Conservation (phyloP, 2,888 invertebrate species). For the Nemapogon koenigi region DNA sequence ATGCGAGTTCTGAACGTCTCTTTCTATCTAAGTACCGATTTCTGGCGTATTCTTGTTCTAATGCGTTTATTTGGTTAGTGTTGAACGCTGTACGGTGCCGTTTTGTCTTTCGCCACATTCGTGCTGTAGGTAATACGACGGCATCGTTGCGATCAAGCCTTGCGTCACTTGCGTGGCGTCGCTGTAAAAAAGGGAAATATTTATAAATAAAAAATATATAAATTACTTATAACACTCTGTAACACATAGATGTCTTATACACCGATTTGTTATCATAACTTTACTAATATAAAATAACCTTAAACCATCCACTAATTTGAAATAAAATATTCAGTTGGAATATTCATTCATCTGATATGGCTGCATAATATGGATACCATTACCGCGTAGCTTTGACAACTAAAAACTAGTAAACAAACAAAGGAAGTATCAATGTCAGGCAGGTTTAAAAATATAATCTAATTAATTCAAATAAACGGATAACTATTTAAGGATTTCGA, state of each 20-base stretch:
- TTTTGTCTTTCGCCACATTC: conserved; percentile 35
- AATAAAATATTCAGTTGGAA: too few relatives aligned
- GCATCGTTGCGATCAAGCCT: neutral
- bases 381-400: too few relatives aligned
- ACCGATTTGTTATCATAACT: neutral
- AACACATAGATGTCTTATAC: neutral
- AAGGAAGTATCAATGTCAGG: too few relatives aligned
- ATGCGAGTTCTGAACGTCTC: conserved; percentile 73
- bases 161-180: neutral
- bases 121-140: conserved; percentile 7
- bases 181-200: neutral
- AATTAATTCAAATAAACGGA: too few relatives aligned
- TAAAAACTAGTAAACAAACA: too few relatives aligned
- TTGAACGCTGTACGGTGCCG: conserved; percentile 81
- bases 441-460: too few relatives aligned
- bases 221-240: neutral
- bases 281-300: too few relatives aligned
- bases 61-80: conserved; percentile 73
- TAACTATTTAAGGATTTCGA: too few relatives aligned
- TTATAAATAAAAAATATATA: too few relatives aligned
- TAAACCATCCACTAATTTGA: too few relatives aligned
- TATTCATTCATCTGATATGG: too few relatives aligned
- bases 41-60: conserved; percentile 76
- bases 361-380: too few relatives aligned
- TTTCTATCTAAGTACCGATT: conserved; percentile 76